A percentile compares a stretch with the other conserved stretches of the same genome.
Evolutionary conservation across 2,113 vertebrate genomes (phyloP).

Genomic region (Heterochromis multidens): DNA sequence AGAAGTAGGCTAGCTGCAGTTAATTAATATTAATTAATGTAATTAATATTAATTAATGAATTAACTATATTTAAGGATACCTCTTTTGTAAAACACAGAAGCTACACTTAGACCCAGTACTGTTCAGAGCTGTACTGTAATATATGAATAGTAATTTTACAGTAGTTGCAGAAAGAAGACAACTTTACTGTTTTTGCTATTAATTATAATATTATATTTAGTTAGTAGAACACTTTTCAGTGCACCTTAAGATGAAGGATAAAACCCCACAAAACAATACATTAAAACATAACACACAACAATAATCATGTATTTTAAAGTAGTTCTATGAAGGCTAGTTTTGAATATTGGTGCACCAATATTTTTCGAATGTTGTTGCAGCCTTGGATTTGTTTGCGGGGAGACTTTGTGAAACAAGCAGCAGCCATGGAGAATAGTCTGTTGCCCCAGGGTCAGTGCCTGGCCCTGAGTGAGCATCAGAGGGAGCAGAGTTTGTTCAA

Average conservation of each 20-base stretch:
- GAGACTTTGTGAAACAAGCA: not conserved
- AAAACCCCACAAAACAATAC: not conserved
- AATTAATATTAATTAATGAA: constrained; percentile 64
- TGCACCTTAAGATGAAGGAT: not conserved
- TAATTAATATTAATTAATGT: constrained; percentile 69
- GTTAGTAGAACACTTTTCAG: not conserved
- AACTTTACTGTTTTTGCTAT: not conserved
- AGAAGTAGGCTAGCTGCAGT: constrained; percentile 41
- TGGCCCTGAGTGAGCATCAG: not conserved
- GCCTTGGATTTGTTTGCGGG: not conserved
- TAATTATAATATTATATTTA: not conserved
- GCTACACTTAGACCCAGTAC: constrained; percentile 18
- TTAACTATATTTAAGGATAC: constrained; percentile 61
- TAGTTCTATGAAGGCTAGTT: not conserved
- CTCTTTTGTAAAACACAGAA: constrained; percentile 37
- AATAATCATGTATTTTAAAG: too few species aligned
- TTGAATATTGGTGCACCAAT: not conserved
- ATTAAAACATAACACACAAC: not conserved
- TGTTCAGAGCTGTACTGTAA: not conserved
- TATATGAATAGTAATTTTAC: not conserved
- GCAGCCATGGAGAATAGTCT: not conserved
- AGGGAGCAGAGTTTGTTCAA: not conserved
- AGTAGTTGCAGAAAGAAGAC: not conserved
- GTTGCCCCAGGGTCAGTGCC: not conserved
- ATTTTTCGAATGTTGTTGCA: not conserved